A percentile compares a stretch with the other conserved stretches of the same genome.
Conservation (phyloP, 2,888 invertebrate species). For the Drosophila mercatorum region DNA sequence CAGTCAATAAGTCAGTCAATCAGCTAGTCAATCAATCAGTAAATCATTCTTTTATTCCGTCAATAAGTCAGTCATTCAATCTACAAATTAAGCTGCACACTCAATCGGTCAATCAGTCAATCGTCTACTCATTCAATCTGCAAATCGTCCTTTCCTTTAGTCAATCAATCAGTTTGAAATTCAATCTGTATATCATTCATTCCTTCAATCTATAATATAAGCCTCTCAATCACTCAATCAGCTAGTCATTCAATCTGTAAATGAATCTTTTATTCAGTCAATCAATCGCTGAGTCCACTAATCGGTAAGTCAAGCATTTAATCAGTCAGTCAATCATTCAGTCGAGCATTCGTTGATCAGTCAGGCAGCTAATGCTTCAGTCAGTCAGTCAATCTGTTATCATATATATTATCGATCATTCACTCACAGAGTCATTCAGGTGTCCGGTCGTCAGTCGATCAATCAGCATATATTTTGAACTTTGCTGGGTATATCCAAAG, state of each 20-base stretch:
- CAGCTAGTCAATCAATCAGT: too few relatives aligned
- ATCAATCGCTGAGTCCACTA: background rate
- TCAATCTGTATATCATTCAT: too few relatives aligned
- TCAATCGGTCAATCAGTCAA: background rate
- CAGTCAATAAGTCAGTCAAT: too few relatives aligned
- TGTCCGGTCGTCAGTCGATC: background rate
- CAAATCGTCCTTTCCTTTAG: too few relatives aligned
- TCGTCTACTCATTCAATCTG: too few relatives aligned
- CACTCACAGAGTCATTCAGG: background rate
- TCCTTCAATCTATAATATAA: too few relatives aligned
- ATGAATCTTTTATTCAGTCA: too few relatives aligned
- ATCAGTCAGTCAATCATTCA: background rate
- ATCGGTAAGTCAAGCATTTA: background rate
- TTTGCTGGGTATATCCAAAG: constrained; percentile 28
- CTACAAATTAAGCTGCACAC: too few relatives aligned
- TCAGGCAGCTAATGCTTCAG: background rate
- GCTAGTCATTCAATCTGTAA: background rate
- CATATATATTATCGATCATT: background rate
- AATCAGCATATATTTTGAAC: background rate
- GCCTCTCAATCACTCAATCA: too few relatives aligned
- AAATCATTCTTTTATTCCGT: too few relatives aligned
- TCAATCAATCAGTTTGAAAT: too few relatives aligned
- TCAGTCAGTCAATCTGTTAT: background rate
- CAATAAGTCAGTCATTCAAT: background rate
- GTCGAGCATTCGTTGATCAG: background rate